Base-by-base conservation (phyloP, 2,888 invertebrate species). In the Hymenopus coronatus region DNA sequence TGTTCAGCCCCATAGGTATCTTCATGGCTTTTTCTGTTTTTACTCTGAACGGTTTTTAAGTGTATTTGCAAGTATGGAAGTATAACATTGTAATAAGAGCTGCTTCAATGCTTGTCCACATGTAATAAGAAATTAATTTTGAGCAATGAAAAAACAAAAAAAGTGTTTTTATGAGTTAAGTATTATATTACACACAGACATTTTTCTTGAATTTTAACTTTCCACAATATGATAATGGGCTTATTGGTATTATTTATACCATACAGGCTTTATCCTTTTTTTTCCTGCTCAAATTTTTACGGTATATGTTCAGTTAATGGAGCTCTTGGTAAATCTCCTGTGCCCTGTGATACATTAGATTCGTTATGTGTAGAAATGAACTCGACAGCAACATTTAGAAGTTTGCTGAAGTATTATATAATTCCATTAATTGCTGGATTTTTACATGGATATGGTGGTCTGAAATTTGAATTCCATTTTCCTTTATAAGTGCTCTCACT, bases 271-370 rank as follows among this genome's bases (percentile, higher is more conserved):
- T 70, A 40, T 70, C 54, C 54, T 70, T 33, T 54, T 14, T 70
- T 70, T 70, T 70, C 25, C 54, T 70, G 54, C 54, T 70, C 54
- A 70, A 70, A 70, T 20, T 70, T 70, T 25, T 70, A 70, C 3
- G 54, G 25, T 70, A 70, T 70, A 70, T 70, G 25, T 70, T 70
- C 54, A 85, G 4, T 40, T 40, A 46, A 85, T 46, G 84, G 85
- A 85, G 85, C 84, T 84, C 33, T 84, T 84, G 54, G 30, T 87
- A 83, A 88, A 88, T 88, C 84, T 81, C 84, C 30, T 70, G 30
- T 84, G 85, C 40, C 88, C 88, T 88, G 88, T 88, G 88, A 88
- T 88, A 88, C 14, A 20, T 54, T 54, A 27, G 40, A 14, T 54
- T 87, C 54, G 15, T 25, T 28, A 87, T 54, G 25, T 87, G 81